These are phyloP conservation scores for Hypotaenidia philippensis DNA, from an alignment of 2,797 vertebrate species.

Conservation along the genomic window DNA sequence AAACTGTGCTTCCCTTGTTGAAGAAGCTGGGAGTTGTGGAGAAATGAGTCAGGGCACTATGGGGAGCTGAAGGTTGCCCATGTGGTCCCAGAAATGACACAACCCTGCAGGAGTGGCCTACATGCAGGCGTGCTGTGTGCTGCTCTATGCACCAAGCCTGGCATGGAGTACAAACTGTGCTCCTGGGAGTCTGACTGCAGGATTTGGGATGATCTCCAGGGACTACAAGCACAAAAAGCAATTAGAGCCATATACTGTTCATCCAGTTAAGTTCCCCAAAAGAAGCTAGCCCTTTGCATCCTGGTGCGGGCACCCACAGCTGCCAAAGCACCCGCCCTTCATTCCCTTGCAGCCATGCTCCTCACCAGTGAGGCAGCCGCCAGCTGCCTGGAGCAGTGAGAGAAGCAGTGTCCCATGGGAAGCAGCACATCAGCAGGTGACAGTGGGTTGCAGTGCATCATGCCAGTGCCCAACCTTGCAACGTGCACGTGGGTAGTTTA, in stretches of 20 bases:
- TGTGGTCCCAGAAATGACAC: background rate
- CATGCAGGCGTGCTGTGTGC: background rate
- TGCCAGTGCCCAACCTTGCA: background rate
- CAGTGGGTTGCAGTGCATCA: fast-evolving
- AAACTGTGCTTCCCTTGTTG: background rate
- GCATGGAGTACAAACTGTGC: fast-evolving
- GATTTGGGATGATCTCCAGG: background rate
- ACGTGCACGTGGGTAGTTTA: fast-evolving
- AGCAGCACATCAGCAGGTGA: background rate
- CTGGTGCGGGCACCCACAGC: fast-evolving
- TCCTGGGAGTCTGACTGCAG: background rate
- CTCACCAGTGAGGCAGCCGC: fast-evolving
- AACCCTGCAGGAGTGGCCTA: background rate
- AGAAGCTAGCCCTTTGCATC: background rate
- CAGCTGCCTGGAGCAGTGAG: fast-evolving
- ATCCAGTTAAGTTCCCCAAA: background rate
- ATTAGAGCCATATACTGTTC: background rate
- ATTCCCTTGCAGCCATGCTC: fast-evolving
- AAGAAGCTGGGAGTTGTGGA: background rate
- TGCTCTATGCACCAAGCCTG: too few relatives aligned
- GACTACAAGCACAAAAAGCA: background rate
- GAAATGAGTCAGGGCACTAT: background rate
- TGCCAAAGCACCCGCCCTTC: background rate
- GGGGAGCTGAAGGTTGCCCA: background rate
- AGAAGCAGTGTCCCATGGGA: background rate